A percentile compares a stretch with the other conserved stretches of the same genome.
Conservation (phyloP, 1,140 invertebrate species). For the Drosophila nasuta region DNA sequence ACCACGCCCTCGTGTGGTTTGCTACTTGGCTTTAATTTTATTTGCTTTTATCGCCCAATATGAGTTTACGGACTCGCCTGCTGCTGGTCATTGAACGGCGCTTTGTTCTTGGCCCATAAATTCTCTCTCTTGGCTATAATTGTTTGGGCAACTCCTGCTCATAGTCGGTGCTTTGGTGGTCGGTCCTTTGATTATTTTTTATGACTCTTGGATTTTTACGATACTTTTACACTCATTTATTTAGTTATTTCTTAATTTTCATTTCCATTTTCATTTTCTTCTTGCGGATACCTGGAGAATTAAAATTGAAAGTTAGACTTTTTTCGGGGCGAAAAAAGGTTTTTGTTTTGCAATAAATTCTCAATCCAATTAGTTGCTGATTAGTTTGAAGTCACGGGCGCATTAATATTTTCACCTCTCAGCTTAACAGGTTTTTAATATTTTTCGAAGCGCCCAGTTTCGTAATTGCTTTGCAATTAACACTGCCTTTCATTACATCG, state of each 20-base stretch:
- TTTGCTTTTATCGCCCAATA: slow-evolving; percentile 68
- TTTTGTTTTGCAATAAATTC: slow-evolving; percentile 55
- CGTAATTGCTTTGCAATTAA: slow-evolving; percentile 72
- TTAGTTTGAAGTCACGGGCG: slow-evolving; percentile 60
- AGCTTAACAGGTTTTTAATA: slow-evolving; percentile 26
- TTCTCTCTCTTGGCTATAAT: slow-evolving; percentile 42
- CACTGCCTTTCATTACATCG: slow-evolving; percentile 49
- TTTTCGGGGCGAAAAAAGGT: slow-evolving; percentile 13
- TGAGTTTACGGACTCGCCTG: slow-evolving; percentile 46
- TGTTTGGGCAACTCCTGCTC: slow-evolving; percentile 32
- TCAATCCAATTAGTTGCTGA: slow-evolving; percentile 68
- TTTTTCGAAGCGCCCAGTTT: slow-evolving; percentile 35
- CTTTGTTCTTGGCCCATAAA: slow-evolving; percentile 45
- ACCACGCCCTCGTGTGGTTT: slow-evolving; percentile 36
- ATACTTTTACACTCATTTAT: slow-evolving; percentile 47
- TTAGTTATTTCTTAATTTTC: slow-evolving; percentile 50
- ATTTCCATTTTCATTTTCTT: slow-evolving; percentile 36
- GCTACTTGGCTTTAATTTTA: slow-evolving; percentile 62
- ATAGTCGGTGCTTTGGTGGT: slow-evolving; percentile 11
- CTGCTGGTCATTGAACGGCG: slow-evolving; percentile 34
- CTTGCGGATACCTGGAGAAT: slow-evolving; percentile 27
- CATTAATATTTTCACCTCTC: slow-evolving; percentile 41
- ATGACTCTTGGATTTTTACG: slow-evolving; percentile 71
- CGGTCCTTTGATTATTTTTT: slow-evolving; percentile 71
- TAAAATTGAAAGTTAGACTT: slow-evolving; percentile 7